A percentile compares a stretch with the other conserved stretches of the same genome.
These are phyloP conservation scores for Tipula helvola DNA, from an alignment of 2,888 invertebrate genomes.

Conservation along the genomic window DNA sequence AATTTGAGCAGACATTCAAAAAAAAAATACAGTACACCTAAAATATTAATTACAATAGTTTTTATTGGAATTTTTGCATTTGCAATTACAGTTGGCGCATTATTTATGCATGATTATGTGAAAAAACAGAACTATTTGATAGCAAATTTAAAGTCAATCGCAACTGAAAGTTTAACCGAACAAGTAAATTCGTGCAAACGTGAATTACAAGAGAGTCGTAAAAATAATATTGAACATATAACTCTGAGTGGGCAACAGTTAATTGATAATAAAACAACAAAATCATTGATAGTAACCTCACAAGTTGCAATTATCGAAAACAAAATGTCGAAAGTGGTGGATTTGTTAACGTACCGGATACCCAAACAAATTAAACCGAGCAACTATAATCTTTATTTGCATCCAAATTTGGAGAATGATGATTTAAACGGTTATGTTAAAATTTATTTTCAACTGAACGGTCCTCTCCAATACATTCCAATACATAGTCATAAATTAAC, in stretches of 20 bases:
- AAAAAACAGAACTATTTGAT: not conserved
- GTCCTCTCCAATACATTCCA: constrained; percentile 35
- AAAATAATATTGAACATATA: not conserved
- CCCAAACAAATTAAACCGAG: constrained; percentile 45
- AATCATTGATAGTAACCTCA: not conserved
- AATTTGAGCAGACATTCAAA: not conserved
- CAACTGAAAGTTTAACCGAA: not conserved
- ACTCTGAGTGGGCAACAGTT: not conserved
- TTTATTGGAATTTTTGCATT: not conserved
- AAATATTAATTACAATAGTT: not conserved
- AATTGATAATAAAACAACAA: not conserved
- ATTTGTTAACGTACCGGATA: constrained; percentile 39
- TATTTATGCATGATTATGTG: not conserved
- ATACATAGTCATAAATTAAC: constrained; percentile 39
- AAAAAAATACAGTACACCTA: not conserved
- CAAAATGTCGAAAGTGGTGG: constrained; percentile 27
- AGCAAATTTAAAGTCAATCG: not conserved
- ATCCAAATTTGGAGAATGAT: constrained; percentile 48
- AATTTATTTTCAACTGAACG: constrained; percentile 37
- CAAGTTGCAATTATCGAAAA: constrained; percentile 10
- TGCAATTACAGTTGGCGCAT: not conserved
- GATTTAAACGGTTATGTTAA: constrained; percentile 45
- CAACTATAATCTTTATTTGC: constrained; percentile 49
- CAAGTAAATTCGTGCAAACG: not conserved
- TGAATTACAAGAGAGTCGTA: not conserved